A percentile compares a stretch with the other conserved stretches of the same genome.
phyloP scores from a whole-genome alignment of 2,797 vertebrate species.

The Channallabes apus region DNA sequence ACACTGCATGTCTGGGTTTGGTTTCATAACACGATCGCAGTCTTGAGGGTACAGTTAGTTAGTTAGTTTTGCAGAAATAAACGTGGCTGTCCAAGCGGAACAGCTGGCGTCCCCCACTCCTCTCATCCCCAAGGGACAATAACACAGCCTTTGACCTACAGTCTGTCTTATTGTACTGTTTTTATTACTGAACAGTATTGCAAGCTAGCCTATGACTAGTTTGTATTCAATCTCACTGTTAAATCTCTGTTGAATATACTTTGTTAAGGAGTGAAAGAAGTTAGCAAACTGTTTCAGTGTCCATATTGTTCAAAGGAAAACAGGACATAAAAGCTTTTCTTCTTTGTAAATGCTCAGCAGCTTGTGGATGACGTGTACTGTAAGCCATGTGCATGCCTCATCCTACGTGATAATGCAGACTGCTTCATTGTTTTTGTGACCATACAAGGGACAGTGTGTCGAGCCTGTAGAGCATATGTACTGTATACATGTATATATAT shows the following conservation, averaged over 20 bases:
- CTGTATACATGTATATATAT: constrained; percentile 3
- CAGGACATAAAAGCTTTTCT: not conserved
- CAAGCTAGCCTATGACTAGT: not conserved
- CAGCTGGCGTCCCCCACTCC: constrained; percentile 23
- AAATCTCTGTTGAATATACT: not conserved
- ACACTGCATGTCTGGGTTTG: constrained; percentile 22
- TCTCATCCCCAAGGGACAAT: constrained; percentile 18
- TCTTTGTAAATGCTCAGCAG: not conserved
- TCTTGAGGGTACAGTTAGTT: not conserved
- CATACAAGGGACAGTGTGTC: not conserved
- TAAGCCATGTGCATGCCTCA: constrained; percentile 16
- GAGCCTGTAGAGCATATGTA: not conserved
- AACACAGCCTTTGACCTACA: constrained; percentile 33
- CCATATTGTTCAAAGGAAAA: not conserved
- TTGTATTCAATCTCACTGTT: not conserved
- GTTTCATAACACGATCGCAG: constrained; percentile 8
- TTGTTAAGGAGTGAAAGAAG: not conserved
- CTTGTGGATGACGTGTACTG: not conserved
- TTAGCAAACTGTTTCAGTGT: constrained; percentile 9
- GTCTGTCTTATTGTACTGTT: constrained; percentile 19
- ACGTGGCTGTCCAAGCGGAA: not conserved
- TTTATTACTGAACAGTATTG: constrained; percentile 3
- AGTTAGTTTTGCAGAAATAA: constrained; percentile 21
- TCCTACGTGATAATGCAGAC: not conserved
- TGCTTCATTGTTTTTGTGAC: not conserved